Percentiles rank a stretch among this genome's conserved stretches.
These are phyloP conservation scores for Seira sanloemensis DNA, from an alignment of 2,888 invertebrate genomes.

Conservation along the genomic window DNA sequence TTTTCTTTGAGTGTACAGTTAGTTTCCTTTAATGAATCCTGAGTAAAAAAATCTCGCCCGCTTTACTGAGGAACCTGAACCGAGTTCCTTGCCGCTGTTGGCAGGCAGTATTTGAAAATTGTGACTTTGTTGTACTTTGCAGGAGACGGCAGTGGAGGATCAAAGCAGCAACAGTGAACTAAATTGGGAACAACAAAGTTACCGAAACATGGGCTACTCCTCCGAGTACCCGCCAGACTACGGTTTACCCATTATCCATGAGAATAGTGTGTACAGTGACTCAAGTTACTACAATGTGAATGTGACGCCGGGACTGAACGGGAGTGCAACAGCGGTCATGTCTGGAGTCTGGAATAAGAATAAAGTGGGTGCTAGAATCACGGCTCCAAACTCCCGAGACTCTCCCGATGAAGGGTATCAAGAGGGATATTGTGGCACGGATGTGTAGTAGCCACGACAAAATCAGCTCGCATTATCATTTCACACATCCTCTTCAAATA, in stretches of 20 bases:
- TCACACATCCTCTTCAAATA: not conserved
- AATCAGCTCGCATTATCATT: too few relatives aligned
- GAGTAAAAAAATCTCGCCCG: too few relatives aligned
- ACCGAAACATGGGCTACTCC: constrained; percentile 72
- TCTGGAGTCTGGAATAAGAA: constrained; percentile 88
- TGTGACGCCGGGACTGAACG: constrained; percentile 60
- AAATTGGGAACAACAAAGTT: constrained; percentile 73
- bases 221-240: constrained; percentile 85
- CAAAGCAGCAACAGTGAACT: constrained; percentile 73
- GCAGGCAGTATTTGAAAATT: too few relatives aligned
- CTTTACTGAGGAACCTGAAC: too few relatives aligned
- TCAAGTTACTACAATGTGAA: constrained; percentile 69
- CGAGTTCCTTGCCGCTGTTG: too few relatives aligned
- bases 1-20: too few relatives aligned
- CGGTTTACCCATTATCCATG: constrained; percentile 82
- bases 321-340: constrained; percentile 79
- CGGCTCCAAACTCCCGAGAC: constrained; percentile 79
- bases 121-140: too few relatives aligned
- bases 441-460: too few relatives aligned
- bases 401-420: constrained; percentile 94
- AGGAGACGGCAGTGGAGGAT: constrained; percentile 72
- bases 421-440: constrained; percentile 91
- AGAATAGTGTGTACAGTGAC: constrained; percentile 73
- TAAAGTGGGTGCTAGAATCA: constrained; percentile 79
- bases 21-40: too few relatives aligned